Evolutionary conservation across 2,888 invertebrate genomes (phyloP).

Genomic region (Byasa hedistus): DNA sequence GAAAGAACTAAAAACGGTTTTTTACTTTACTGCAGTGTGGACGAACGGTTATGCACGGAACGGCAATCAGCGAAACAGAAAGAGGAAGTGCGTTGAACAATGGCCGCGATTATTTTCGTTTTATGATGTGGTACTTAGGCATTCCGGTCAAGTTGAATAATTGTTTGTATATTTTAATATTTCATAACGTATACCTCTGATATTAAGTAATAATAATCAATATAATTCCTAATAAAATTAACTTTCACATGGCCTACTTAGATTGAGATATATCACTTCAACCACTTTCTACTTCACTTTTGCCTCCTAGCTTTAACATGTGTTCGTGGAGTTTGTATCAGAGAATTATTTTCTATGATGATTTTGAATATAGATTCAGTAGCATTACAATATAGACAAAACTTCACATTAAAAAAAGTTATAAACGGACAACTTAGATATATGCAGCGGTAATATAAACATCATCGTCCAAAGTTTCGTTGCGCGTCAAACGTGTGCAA

Average conservation of each 20-base stretch:
- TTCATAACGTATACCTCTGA: background rate
- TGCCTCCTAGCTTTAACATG: too few relatives aligned
- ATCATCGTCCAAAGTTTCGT: background rate
- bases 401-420: too few relatives aligned
- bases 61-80: slow-evolving; percentile 4
- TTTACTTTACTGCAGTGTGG: background rate
- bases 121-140: background rate
- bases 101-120: slow-evolving; percentile 1
- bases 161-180: background rate
- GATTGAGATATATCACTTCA: too few relatives aligned
- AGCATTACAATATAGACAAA: too few relatives aligned
- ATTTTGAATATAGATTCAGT: too few relatives aligned
- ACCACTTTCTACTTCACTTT: too few relatives aligned
- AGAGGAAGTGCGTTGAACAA: slow-evolving; percentile 3
- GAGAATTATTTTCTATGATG: too few relatives aligned
- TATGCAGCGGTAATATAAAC: background rate
- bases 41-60: slow-evolving; percentile 1
- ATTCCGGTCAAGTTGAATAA: slow-evolving; percentile 2
- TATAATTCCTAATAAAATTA: too few relatives aligned
- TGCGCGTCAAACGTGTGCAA: background rate
- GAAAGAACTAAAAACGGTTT: background rate
- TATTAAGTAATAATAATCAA: too few relatives aligned
- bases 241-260: too few relatives aligned
- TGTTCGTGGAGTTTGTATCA: too few relatives aligned
- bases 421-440: too few relatives aligned